phyloP scores from a whole-genome alignment of 2,888 invertebrate genomes.

The Drosophila parthenogenetica region DNA sequence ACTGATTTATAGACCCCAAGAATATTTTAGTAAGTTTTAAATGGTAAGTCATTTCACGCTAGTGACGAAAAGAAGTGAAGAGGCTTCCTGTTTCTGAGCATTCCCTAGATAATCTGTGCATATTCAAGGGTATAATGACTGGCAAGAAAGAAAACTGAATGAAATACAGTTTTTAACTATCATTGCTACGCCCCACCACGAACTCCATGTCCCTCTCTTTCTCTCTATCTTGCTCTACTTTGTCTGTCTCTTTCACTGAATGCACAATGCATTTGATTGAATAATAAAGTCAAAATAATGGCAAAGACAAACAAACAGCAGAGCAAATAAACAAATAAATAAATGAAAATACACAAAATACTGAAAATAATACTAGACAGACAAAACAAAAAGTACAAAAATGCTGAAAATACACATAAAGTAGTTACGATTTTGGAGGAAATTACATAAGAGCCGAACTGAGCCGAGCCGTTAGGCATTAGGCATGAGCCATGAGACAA shows the following conservation, averaged over 20 bases:
- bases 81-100: neutral
- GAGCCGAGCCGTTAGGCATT: neutral
- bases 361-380: constrained; percentile 9
- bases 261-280: constrained; percentile 75
- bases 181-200: constrained; percentile 18
- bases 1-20: too few species aligned
- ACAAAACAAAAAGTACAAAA: constrained; percentile 25
- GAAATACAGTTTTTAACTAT: constrained; percentile 33
- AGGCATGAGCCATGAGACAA: constrained; percentile 32
- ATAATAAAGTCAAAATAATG: constrained; percentile 69
- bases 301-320: constrained; percentile 59
- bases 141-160: constrained; percentile 40
- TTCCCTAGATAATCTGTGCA: neutral
- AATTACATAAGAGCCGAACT: constrained; percentile 65
- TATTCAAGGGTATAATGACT: constrained; percentile 47
- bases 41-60: too few species aligned
- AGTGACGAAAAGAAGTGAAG: neutral
- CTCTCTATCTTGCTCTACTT: neutral
- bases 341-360: constrained; percentile 22
- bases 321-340: constrained; percentile 42
- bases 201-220: neutral
- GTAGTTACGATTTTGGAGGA: constrained; percentile 70
- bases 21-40: too few species aligned
- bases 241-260: neutral
- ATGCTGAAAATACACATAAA: constrained; percentile 42